These are phyloP conservation scores for Synanthedon formicaeformis DNA, from an alignment of 2,888 invertebrate genomes.

Conservation along the genomic window DNA sequence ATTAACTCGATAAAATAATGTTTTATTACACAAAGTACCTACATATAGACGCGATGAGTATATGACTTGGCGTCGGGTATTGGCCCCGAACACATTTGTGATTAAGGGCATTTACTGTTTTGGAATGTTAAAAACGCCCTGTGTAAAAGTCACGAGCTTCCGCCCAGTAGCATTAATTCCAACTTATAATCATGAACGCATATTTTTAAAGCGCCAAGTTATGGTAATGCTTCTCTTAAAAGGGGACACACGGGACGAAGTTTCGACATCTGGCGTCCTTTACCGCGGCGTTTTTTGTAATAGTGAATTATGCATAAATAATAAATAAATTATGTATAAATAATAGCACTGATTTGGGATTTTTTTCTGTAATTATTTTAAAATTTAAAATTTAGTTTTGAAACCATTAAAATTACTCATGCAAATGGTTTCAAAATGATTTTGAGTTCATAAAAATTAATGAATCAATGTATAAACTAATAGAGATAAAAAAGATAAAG, in stretches of 20 bases:
- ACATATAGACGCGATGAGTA: slow-evolving; percentile 23
- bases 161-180: slow-evolving; percentile 32
- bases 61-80: not conserved
- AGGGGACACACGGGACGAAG: not conserved
- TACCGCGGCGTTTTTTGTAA: not conserved
- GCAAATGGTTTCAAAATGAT: too few relatives aligned
- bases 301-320: too few relatives aligned
- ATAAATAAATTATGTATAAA: too few relatives aligned
- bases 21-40: slow-evolving; percentile 12
- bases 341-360: too few relatives aligned
- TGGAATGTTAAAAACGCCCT: slow-evolving; percentile 30
- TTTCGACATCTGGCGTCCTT: not conserved
- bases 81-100: not conserved
- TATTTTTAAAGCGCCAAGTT: slow-evolving; percentile 24
- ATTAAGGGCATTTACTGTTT: slow-evolving; percentile 6
- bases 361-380: too few relatives aligned
- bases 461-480: too few relatives aligned
- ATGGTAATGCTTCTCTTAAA: slow-evolving; percentile 18
- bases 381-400: too few relatives aligned
- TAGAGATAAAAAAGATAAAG: too few relatives aligned
- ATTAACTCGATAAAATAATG: too few relatives aligned
- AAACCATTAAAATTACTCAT: too few relatives aligned
- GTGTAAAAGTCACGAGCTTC: slow-evolving; percentile 15
- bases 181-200: slow-evolving; percentile 29
- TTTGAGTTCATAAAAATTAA: too few relatives aligned